A percentile compares a stretch with the other conserved stretches of the same genome.
Evolutionary conservation across 2,797 vertebrate species (phyloP).

Genomic region (Sebastes taczanowskii): DNA sequence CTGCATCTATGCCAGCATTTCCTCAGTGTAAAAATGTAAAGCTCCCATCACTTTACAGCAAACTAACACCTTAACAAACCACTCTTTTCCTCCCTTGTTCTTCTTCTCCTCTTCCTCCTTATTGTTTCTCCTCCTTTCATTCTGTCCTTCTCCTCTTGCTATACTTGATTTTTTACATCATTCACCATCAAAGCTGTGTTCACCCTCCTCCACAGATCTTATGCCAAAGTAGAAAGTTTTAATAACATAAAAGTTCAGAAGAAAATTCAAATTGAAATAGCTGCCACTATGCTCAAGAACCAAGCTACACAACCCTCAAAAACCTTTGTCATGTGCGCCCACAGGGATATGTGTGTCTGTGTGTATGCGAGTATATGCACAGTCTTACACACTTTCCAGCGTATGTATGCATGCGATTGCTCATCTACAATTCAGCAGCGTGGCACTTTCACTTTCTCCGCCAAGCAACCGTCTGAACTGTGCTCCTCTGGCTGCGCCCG

Average conservation of each 20-base stretch:
- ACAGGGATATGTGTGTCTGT: not conserved
- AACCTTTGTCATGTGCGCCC: not conserved
- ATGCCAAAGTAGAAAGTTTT: not conserved
- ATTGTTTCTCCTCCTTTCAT: not conserved
- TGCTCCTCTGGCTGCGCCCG: slow-evolving; percentile 20
- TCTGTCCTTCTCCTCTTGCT: not conserved
- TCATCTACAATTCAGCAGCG: slow-evolving; percentile 39
- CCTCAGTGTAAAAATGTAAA: not conserved
- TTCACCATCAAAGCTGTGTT: not conserved
- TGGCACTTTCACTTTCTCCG: slow-evolving; percentile 25
- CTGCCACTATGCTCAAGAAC: not conserved
- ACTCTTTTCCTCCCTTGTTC: not conserved
- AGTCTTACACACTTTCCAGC: not conserved
- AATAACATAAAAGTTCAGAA: not conserved
- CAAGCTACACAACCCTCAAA: not conserved
- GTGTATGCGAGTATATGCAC: not conserved
- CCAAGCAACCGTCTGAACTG: slow-evolving; percentile 14
- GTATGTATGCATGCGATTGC: not conserved
- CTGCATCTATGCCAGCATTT: not conserved
- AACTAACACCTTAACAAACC: not conserved
- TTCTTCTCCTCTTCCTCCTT: not conserved
- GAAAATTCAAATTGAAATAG: not conserved
- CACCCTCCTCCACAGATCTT: not conserved
- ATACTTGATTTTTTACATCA: not conserved
- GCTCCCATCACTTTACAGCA: not conserved